Evolutionary conservation across 1,140 invertebrate species (phyloP), one percentile per base, ranked within the genome.

Genomic region (Brachionus angularis): DNA sequence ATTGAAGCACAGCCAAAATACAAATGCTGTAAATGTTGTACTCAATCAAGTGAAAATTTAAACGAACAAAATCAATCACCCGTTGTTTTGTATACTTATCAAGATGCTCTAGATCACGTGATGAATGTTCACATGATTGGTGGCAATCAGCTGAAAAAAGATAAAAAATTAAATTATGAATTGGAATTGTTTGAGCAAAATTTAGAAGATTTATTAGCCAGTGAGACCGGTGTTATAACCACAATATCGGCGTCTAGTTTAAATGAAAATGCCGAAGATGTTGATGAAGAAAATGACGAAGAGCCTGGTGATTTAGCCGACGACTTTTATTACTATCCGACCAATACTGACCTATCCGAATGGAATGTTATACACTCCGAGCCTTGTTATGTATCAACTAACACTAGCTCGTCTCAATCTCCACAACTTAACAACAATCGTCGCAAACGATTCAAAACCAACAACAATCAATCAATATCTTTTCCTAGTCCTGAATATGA

Each of bases 1-100:
- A 67, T 67, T 5, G 62, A 67, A 67, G 62, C 62, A 0, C 62
- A 67, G 14, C 62, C 62, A 18, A 67, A 67, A n/a, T 67, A 67
- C 42, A 46, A 50, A 46, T 67, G 62, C 18, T 67, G 62, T 33
- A 67, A 67, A 16, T 67, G 42, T 23, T 5, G 18, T 16, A 1
- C 12, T 29, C 16, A 50, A 25, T 50, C 47, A 50, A 50, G 25
- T 29, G 5, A 52, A 39, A 39, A 58, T 12, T 14, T 14, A 14
- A 42, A n/a, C 14, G 39, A 42, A 14, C 39, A 42, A 42, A 42
- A 7, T 42, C n/a, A n/a, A n/a, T n/a, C n/a, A n/a, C 53, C 53
- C 18, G 53, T 58, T 21, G 53, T 67, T 16, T 23, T 67, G 5
- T 67, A 67, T 50, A 34, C 42, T 4, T 67, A 67, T 29, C 62